Evolutionary conservation across 92 coral and sea anemone genomes (phyloP), one percentile per base, ranked within the genome.

Genomic region (Bergia sp.): DNA sequence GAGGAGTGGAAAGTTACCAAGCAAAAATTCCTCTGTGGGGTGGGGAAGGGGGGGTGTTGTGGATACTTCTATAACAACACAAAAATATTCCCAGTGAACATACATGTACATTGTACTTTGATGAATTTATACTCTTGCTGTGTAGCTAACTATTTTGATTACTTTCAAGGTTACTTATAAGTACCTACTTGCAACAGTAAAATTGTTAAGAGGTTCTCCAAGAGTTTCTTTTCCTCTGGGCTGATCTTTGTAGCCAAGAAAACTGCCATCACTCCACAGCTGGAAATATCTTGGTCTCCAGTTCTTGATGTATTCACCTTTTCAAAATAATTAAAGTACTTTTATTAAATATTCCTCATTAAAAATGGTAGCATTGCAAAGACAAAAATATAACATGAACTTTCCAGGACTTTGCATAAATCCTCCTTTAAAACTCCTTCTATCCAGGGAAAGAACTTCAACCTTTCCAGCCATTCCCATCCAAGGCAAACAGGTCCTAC

Each of bases 221-320:
- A 36, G 37, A 1, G 66, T 2, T 37, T 95, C 98, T 39, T 92
- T 96, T 57, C 89, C 82, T 85, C 92, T 97, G 39, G 98, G 96
- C 18, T 87, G 86, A n/a, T 97, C 99, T 90, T 97, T 97, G 81
- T 93, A 97, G 37, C 99, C 99, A 86, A 95, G 91, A 86, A 97
- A 97, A 92, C 95, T 91, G 72, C 99, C 99, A 88, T 97, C 99
- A 91, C 94, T 94, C 99, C 99, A 97, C 64, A 97, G 93, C 85
- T 95, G 99, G 85, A 97, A 97, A 82, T 94, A 97, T 47, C 99
- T 82, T 8, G 97, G 94, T 47, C 99, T 91, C 99, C 99, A 97
- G 85, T 94, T 97, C 80, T 95, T 97, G 77, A 97, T 97, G 80
- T 97, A 97, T 86, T 97, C 99, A 57, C 99, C 99, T 97, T 73